Evolutionary conservation across 2,113 vertebrate genomes (phyloP).

Genomic region (Anolis carolinensis): DNA sequence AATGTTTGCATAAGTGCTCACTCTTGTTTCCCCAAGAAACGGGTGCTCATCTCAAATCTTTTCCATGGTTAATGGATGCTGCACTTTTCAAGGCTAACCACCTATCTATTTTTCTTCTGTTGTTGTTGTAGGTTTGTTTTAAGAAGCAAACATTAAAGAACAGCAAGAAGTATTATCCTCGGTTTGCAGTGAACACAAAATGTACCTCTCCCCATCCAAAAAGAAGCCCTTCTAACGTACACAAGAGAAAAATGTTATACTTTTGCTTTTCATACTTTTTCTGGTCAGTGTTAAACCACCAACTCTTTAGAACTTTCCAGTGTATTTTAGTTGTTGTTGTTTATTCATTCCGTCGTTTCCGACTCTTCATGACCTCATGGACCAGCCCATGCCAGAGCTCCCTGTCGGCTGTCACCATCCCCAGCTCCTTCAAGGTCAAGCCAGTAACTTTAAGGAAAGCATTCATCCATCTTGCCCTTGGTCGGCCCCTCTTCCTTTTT

Average conservation of each 20-base stretch:
- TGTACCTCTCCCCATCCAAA: rapidly evolving
- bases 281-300: rapidly evolving
- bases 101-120: neutral
- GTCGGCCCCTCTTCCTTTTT: too few relatives aligned
- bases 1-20: conserved; percentile 12
- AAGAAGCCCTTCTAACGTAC: neutral
- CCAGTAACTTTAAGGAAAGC: too few relatives aligned
- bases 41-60: conserved; percentile 18
- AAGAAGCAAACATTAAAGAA: conserved; percentile 31
- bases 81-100: conserved; percentile 16
- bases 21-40: conserved; percentile 24
- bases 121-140: conserved; percentile 17
- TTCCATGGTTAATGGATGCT: conserved; percentile 43
- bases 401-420: too few relatives aligned
- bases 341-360: too few relatives aligned
- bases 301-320: neutral
- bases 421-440: too few relatives aligned
- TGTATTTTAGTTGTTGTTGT: too few relatives aligned
- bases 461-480: too few relatives aligned
- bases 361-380: too few relatives aligned
- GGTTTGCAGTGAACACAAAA: rapidly evolving
- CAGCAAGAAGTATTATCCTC: conserved; percentile 1
- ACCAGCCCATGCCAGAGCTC: too few relatives aligned
- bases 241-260: neutral
- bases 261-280: neutral